These are phyloP conservation scores for Saguinus imperator DNA, from an alignment of 2,113 vertebrate genomes.

Conservation along the genomic window DNA sequence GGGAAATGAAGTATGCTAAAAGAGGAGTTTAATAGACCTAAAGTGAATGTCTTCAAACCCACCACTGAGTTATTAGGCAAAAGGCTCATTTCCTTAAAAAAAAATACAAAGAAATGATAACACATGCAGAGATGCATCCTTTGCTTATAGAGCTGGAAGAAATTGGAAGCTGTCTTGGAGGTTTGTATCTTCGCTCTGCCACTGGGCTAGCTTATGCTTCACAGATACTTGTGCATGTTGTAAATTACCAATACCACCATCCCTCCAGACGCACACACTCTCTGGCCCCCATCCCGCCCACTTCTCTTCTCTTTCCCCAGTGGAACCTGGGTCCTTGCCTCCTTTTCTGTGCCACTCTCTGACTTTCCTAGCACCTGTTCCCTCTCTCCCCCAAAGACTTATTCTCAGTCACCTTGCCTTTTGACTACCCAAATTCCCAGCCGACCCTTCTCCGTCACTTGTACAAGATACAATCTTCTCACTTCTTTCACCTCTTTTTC, in stretches of 20 bases:
- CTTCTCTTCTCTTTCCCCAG: background rate
- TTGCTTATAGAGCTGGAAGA: background rate
- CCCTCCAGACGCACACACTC: background rate
- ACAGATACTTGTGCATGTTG: background rate
- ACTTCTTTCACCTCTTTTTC: background rate
- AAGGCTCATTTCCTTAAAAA: constrained; percentile 28
- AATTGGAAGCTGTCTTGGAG: background rate
- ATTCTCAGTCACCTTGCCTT: background rate
- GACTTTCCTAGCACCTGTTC: background rate
- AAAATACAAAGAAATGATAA: constrained; percentile 12
- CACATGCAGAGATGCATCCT: background rate
- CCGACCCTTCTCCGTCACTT: background rate
- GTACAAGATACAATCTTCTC: background rate
- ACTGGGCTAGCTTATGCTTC: background rate
- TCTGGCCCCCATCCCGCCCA: background rate
- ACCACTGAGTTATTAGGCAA: constrained; percentile 17
- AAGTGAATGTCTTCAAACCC: constrained; percentile 20
- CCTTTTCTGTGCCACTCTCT: background rate
- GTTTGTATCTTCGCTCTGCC: background rate
- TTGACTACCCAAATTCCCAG: background rate
- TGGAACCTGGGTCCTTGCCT: background rate
- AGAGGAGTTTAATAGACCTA: background rate
- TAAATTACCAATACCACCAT: background rate
- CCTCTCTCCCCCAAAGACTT: background rate
- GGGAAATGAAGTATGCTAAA: constrained; percentile 19